Base-by-base conservation (phyloP, 2,113 vertebrate species). In the Girardinichthys multiradiatus region DNA sequence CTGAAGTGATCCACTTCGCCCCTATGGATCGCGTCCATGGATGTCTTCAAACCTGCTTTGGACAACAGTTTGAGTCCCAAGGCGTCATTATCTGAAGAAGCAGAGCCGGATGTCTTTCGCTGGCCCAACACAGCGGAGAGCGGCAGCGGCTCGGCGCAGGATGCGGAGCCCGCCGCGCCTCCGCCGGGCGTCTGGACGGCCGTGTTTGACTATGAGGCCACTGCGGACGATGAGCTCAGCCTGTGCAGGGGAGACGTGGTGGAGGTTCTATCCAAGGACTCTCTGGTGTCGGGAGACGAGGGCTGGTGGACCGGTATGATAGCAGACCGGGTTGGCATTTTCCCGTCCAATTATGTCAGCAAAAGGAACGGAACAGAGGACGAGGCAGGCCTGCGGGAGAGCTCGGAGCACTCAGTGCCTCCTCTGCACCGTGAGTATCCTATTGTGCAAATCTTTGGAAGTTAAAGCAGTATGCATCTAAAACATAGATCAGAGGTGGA, bases 271-370 rank as follows among this genome's bases (percentile, higher is more conserved):
- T 99, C 97, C 87, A 96, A 96, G 91, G 97, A 99, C 90, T 96
- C 95, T 26, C 94, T 96, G 83, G 97, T 99, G 81, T 99, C 97
- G 2, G 97, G 97, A 26, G 97, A 99, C 79, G 97, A 97, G 85
- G 97, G 97, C 57, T 99, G 97, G 97, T 99, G 97, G 97, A 98
- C 97, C 26, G 97, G 97, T 17, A 95, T 96, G 93, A 95, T 98
- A 70, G 95, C 94, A 72, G 96, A 97, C 92, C 95, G 96, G 65
- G 96, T 98, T 76, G 97, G 97, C 92, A 97, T 98, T 83, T 99
- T 98, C 89, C 97, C 97, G 73, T 96, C 96, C 89, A 98, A 98
- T 89, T 99, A 98, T 91, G 97, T 98, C 89, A 96, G 95, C 91
- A 95, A 88, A 79, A 94, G 95, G 72, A 93, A 92, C 64, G 91